A percentile compares a stretch with the other conserved stretches of the same genome.
Conservation (phyloP, 2,888 invertebrate genomes). For the Nomada fabriciana region DNA sequence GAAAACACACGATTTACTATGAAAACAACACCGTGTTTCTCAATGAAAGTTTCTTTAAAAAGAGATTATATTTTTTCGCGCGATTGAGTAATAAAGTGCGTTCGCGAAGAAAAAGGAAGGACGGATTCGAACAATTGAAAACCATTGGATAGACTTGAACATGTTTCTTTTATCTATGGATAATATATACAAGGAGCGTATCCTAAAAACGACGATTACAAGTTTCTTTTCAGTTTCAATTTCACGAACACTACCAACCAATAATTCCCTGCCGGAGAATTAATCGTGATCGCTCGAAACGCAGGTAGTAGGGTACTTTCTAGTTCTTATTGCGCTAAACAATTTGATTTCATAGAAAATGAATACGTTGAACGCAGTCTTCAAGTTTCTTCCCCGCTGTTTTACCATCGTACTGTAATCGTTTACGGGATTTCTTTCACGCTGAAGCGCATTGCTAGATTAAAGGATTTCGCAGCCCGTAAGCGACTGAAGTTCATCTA, state of each 20-base stretch:
- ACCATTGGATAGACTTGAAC: constrained; percentile 20
- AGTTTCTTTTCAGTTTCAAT: constrained; percentile 19
- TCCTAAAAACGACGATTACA: constrained; percentile 25
- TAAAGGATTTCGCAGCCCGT: not conserved
- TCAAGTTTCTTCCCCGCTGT: too few relatives aligned
- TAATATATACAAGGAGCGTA: constrained; percentile 72
- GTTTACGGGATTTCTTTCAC: not conserved
- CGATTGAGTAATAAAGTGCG: not conserved
- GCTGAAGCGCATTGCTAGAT: not conserved
- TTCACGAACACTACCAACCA: not conserved
- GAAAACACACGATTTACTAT: too few relatives aligned
- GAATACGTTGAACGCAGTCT: not conserved
- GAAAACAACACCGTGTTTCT: too few relatives aligned
- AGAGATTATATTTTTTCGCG: too few relatives aligned
- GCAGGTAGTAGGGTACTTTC: not conserved
- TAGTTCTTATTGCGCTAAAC: constrained; percentile 14
- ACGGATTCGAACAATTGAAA: not conserved
- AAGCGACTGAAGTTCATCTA: too few relatives aligned
- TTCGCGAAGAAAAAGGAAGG: not conserved
- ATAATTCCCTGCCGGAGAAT: not conserved
- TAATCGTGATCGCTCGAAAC: not conserved
- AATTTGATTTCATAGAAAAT: not conserved
- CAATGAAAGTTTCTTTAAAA: too few relatives aligned
- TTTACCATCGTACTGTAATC: too few relatives aligned
- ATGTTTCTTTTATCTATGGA: constrained; percentile 48